Evolutionary conservation across 2,888 invertebrate species (phyloP), one percentile per base, ranked within the genome.

Genomic region (Drosophila aldrichi): DNA sequence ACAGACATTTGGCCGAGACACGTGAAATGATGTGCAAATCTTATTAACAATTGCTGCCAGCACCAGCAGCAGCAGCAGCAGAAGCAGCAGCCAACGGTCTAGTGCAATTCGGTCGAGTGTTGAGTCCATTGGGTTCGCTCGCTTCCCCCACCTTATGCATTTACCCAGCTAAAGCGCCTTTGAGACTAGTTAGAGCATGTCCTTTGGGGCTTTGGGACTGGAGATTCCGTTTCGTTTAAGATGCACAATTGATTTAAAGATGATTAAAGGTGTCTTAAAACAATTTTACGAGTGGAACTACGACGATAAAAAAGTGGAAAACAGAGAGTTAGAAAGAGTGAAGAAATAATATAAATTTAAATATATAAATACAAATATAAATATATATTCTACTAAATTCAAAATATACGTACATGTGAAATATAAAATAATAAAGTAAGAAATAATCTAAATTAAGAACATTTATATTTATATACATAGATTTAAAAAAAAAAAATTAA

Each of bases 21-120:
- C 84, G 79, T 89, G 83, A 85, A 85, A 85, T 85, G 87, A 89
- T 87, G 87, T 85, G 85, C 89, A 85, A 85, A 85, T 85, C 85
- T 89, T 85, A 85, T 85, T 85, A 85, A 89, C 85, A 85, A 89
- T 89, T 81, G 87, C 79, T 89, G 89, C 84, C 87, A 85, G 59
- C 51, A 52, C 22, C 44, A 60, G 29, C 49, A 81, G 62, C 83
- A 82, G 52, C 70, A 84, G 61, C 52, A 82, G 52, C 70, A 84
- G 61, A 49, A 82, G 58, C 82, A 81, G 69, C 51, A 54, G 41
- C 61, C 70, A 41, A 56, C 40, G 46, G 55, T 70, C 56, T 58
- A 70, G 75, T 66, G 77, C 65, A 79, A 59, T 41, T 75, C 49
- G 43, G 51, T n/a, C 22, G 32, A 72, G 58, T 49, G 48, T 10